Conservation (phyloP, 2,113 vertebrate genomes). For the Ameiurus melas region DNA sequence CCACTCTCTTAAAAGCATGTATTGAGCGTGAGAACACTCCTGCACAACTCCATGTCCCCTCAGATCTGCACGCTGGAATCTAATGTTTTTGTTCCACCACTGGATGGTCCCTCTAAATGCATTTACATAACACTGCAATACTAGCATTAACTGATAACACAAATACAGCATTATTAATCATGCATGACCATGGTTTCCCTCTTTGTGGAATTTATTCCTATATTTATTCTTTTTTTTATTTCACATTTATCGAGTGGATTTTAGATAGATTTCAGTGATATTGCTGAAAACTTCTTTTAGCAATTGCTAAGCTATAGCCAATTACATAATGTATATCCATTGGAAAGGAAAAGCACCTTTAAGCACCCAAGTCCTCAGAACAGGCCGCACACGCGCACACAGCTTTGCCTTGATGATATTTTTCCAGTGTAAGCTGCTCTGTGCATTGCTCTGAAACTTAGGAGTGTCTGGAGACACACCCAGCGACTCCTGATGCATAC, state of each 20-base stretch:
- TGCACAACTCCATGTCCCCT: constrained; percentile 28
- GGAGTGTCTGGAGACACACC: not conserved
- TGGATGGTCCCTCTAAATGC: not conserved
- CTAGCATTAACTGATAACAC: constrained; percentile 16
- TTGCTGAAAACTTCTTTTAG: not conserved
- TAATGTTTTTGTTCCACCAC: constrained; percentile 30
- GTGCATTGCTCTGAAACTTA: not conserved
- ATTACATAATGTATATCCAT: not conserved
- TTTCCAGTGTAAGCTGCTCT: not conserved
- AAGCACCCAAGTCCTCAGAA: not conserved
- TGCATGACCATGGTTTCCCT: not conserved
- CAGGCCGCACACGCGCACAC: not conserved
- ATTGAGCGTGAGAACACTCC: constrained; percentile 42
- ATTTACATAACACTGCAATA: constrained; percentile 1
- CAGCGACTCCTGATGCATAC: constrained; percentile 1
- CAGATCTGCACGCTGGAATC: constrained; percentile 30
- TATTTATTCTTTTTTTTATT: not conserved
- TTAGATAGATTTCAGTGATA: not conserved
- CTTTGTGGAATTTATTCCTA: not conserved
- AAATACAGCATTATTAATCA: not conserved
- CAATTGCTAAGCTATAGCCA: not conserved
- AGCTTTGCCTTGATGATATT: not conserved
- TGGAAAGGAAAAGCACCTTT: not conserved
- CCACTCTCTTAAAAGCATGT: constrained; percentile 17
- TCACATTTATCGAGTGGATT: not conserved